Base-by-base conservation (phyloP, 2,797 vertebrate genomes). In the Scomberomorus guttatus region DNA sequence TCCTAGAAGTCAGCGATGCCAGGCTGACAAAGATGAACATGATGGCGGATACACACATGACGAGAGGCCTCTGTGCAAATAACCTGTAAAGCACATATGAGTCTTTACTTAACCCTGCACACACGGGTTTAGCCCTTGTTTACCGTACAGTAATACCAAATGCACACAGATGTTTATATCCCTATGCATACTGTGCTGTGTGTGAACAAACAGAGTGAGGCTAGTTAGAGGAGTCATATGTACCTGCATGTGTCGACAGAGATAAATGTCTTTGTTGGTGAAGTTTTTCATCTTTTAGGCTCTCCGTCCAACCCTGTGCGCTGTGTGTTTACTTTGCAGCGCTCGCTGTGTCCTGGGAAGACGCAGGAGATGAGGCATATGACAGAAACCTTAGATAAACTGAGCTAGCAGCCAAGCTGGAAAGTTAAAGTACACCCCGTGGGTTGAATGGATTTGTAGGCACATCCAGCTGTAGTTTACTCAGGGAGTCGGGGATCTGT, bases 81-180 rank as follows among this genome's bases (percentile, higher is more conserved):
- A 63, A 6, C 1, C 27, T 6, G 22, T 54, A 25, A 80, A 58
- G 46, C 44, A 27, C 58, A 29, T 9, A 42, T 18, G 58, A 74
- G 34, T 65, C 72, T 86, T 77, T 72, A 44, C 44, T 70, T 66
- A 70, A 66, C 56, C 27, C 55, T 8, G 17, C 55, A 51, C 68
- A 54, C 62, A 60, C 39, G 66, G 75, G 78, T 22, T 77, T 32
- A 39, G 72, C 37, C 42, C 3, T 25, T 86, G 76, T 87, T 88
- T 84, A 55, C 72, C 4, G 29, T 39, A 18, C 74, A 70, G 64
- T 81, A 85, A 87, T 72, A 64, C 69, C 22, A 75, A 80, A 78
- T 0, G 60, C 74, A 83, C 84, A 77, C 72, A 82, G 10, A 62
- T 46, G 44, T 81, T 55, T 4, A 39, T 51, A 46, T 63, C 62